These are phyloP conservation scores for Paralichthys olivaceus DNA, from an alignment of 2,113 vertebrate genomes.

Conservation along the genomic window DNA sequence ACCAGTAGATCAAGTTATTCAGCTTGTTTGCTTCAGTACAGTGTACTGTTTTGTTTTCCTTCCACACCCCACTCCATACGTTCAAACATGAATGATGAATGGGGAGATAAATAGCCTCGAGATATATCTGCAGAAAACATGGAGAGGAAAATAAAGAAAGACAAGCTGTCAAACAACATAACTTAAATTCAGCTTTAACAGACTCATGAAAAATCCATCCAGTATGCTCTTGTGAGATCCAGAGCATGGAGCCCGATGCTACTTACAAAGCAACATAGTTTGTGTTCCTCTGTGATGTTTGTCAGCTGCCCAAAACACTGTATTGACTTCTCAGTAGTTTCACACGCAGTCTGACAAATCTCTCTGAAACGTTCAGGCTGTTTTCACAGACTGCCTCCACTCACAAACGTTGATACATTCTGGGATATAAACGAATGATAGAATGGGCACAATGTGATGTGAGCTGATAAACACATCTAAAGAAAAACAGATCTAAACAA, in stretches of 20 bases:
- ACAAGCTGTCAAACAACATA: conserved; percentile 36
- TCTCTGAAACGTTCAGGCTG: background rate
- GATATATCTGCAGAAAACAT: background rate
- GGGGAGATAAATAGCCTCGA: conserved; percentile 9
- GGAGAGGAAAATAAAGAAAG: conserved; percentile 30
- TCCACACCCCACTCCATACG: background rate
- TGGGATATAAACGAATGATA: background rate
- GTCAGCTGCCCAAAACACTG: conserved; percentile 19
- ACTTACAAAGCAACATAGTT: background rate
- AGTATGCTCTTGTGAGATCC: conserved; percentile 14
- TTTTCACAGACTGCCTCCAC: background rate
- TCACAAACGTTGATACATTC: background rate
- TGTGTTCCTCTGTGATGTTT: conserved; percentile 28
- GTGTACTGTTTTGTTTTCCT: background rate
- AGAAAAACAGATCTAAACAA: background rate
- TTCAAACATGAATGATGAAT: conserved; percentile 22
- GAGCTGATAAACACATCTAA: background rate
- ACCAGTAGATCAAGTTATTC: background rate
- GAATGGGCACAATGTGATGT: no score
- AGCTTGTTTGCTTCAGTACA: conserved; percentile 1
- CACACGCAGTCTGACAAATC: background rate
- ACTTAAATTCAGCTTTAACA: conserved; percentile 28
- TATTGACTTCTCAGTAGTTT: conserved; percentile 3
- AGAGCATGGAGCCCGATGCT: conserved; percentile 6
- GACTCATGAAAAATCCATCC: conserved; percentile 37